phyloP scores from a whole-genome alignment of 2,113 vertebrate genomes.

The Canis aureus region DNA sequence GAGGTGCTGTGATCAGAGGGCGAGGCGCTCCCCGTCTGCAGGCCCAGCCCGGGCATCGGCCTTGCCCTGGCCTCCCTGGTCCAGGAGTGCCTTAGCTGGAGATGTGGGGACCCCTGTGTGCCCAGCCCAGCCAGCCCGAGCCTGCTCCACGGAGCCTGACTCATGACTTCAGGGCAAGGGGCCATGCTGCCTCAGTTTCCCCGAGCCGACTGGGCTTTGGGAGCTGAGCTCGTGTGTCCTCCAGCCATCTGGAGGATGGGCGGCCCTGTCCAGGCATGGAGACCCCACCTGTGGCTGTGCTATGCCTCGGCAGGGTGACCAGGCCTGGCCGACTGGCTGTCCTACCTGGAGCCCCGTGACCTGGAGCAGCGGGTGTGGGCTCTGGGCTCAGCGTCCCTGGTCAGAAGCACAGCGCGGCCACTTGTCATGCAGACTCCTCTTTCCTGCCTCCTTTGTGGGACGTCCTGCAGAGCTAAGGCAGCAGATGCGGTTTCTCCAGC shows the following conservation, averaged over 20 bases:
- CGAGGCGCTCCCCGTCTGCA: slow-evolving; percentile 56
- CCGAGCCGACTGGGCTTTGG: background rate
- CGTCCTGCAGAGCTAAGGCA: background rate
- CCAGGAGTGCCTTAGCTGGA: too few relatives aligned
- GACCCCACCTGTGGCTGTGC: background rate
- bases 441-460: background rate
- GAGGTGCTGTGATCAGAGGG: slow-evolving; percentile 71
- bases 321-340: background rate
- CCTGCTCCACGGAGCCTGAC: background rate
- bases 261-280: background rate
- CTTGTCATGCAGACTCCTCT: background rate
- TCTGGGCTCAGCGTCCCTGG: background rate
- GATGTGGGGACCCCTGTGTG: rapidly evolving
- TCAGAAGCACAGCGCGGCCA: background rate
- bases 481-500: background rate
- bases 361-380: background rate
- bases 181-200: slow-evolving; percentile 30
- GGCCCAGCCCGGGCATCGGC: too few relatives aligned
- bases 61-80: background rate
- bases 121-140: background rate
- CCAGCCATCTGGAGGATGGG: background rate
- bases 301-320: too few relatives aligned
- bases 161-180: background rate
- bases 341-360: background rate
- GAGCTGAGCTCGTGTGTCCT: background rate